Conservation (phyloP, 1,140 invertebrate genomes). For the Tetramorium parvispinum region DNA sequence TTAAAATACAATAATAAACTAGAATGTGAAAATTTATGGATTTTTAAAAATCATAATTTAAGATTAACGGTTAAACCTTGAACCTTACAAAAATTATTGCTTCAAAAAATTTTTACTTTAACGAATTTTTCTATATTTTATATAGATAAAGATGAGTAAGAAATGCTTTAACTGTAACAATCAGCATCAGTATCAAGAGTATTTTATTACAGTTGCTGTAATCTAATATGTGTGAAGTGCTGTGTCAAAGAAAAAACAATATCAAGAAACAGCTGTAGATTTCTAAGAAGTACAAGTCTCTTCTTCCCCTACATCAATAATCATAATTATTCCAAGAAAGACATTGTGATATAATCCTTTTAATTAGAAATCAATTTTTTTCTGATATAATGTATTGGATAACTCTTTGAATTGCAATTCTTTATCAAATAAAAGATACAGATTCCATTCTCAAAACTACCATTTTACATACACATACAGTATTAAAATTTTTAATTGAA, state of each 20-base stretch:
- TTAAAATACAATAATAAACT: not conserved
- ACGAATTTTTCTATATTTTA: not conserved
- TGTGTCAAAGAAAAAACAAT: not conserved
- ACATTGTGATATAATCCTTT: not conserved
- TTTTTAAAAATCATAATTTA: not conserved
- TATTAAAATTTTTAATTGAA: not conserved
- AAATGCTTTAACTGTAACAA: not conserved
- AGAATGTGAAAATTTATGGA: not conserved
- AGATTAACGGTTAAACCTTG: not conserved
- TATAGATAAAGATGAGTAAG: not conserved
- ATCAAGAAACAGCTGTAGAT: not conserved
- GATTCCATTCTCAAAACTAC: not conserved
- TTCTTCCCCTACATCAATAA: not conserved
- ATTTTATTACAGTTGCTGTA: conserved; percentile 5
- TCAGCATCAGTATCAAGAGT: not conserved
- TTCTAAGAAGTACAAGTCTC: not conserved
- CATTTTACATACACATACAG: not conserved
- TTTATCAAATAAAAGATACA: not conserved
- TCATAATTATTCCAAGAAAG: not conserved
- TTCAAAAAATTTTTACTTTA: not conserved
- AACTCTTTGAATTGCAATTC: not conserved
- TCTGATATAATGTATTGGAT: not conserved
- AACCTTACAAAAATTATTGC: conserved; percentile 1
- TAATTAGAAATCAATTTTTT: not conserved
- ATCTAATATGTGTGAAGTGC: conserved; percentile 1